Evolutionary conservation across 1,140 invertebrate genomes (phyloP), one percentile per base, ranked within the genome.

Genomic region (Coenobita brevimanus): DNA sequence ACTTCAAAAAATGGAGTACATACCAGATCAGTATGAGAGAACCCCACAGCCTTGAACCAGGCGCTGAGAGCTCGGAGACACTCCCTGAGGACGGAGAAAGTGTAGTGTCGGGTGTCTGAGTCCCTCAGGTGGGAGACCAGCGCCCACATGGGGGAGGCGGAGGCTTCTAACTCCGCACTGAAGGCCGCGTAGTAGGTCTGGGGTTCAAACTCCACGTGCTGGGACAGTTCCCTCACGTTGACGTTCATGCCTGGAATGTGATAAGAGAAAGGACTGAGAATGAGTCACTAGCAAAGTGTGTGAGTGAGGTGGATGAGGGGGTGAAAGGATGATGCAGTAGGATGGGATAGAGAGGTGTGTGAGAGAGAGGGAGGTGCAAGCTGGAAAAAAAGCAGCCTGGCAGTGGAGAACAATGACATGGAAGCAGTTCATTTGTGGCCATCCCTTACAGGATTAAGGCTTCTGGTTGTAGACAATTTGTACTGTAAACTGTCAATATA

Each of bases 111-210:
- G 91, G 96, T 96, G 85, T 94, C 94, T 0, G 94, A 93, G 91
- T 96, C 95, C 82, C 95, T 95, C 24, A 98, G 94, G 93, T 99
- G 98, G 13, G 96, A 96, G 38, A 99, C 95, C 41, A 99, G 94
- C 3, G 97, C 97, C 98, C 98, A 99, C 97, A 99, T 98, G 1
- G 98, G 97, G 93, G 98, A 98, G 1, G 98, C 97, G 91, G 97
- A 97, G 10, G 97, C 97, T 93, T 99, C 98, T 87, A 99, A 93
- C 93, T 99, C 98, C 80, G 98, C 98, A 82, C 97, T 97, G 93
- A 99, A 99, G 0, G 98, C 97, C 67, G 97, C 97, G 93, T 99
- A 99, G 93, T 99, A 99, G 0, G 97, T 98, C 86, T 97, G 97
- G 21, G 97, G 97, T 92, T 99, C 98, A 93, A 97, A 99, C 94